These are phyloP conservation scores for Drosophila bipectinata DNA, from an alignment of 1,140 invertebrate species.

Conservation along the genomic window DNA sequence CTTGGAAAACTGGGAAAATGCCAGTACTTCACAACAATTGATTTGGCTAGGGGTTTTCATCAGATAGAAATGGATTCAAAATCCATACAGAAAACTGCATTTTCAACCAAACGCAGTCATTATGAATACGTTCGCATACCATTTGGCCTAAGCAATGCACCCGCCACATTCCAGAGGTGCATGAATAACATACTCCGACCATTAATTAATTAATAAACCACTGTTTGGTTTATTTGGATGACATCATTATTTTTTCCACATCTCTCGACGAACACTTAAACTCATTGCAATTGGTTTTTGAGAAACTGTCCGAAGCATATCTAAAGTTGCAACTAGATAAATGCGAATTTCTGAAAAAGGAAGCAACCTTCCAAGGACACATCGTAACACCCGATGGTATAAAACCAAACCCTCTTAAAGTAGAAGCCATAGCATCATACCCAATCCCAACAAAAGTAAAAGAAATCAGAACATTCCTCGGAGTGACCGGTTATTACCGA, in stretches of 20 bases:
- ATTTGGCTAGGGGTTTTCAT: no score
- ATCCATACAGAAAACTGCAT: no score
- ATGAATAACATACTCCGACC: not conserved
- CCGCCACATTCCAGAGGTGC: no score
- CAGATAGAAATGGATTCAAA: no score
- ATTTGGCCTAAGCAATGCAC: no score
- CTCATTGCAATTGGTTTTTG: constrained; percentile 10
- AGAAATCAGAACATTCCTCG: constrained; percentile 9
- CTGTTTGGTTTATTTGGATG: constrained; percentile 5
- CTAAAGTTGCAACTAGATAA: not conserved
- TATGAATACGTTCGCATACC: no score
- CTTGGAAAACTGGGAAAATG: no score
- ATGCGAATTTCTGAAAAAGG: not conserved
- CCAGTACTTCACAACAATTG: no score
- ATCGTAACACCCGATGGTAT: not conserved
- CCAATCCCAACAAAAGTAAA: constrained; percentile 11
- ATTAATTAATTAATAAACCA: not conserved
- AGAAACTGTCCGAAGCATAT: not conserved
- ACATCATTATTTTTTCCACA: constrained; percentile 3
- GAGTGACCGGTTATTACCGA: constrained; percentile 6
- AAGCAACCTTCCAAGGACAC: not conserved
- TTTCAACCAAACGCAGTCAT: no score
- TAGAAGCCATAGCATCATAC: constrained; percentile 9
- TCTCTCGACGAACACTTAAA: constrained; percentile 3
- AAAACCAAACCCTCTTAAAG: not conserved